Evolutionary conservation across 2,797 vertebrate species (phyloP).

Genomic region (Enteromius argenteus): DNA sequence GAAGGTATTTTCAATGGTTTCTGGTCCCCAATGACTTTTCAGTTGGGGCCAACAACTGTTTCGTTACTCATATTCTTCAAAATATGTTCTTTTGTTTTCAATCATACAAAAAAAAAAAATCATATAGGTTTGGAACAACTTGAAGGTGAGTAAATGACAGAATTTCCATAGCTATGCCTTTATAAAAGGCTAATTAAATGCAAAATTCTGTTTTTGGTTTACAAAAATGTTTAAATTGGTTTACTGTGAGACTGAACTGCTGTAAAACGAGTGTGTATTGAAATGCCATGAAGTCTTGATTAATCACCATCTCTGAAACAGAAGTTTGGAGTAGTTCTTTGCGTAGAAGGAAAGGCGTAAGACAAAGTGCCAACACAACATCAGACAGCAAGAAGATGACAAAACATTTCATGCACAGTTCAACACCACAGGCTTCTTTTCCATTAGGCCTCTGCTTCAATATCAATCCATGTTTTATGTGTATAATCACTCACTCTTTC

Average conservation of each 20-base stretch:
- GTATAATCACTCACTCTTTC: conserved; percentile 17
- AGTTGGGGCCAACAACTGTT: background rate
- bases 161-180: background rate
- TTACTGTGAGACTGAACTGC: background rate
- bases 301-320: conserved; percentile 75
- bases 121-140: background rate
- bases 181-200: background rate
- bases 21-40: background rate
- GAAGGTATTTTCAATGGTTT: background rate
- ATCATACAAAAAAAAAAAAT: background rate
- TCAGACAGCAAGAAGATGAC: conserved; percentile 70
- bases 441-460: conserved; percentile 40
- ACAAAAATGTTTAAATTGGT: too few species aligned
- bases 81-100: background rate
- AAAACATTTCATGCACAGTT: conserved; percentile 75
- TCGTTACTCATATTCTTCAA: background rate
- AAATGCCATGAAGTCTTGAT: conserved; percentile 75
- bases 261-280: conserved; percentile 65
- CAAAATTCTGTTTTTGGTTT: background rate
- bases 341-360: conserved; percentile 68
- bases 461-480: conserved; percentile 27
- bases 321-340: conserved; percentile 71
- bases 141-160: background rate
- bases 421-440: conserved; percentile 71
- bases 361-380: conserved; percentile 69